Percentiles rank a stretch among this genome's conserved stretches.
phyloP scores from a whole-genome alignment of 2,888 invertebrate species.

The Agrochola macilenta region DNA sequence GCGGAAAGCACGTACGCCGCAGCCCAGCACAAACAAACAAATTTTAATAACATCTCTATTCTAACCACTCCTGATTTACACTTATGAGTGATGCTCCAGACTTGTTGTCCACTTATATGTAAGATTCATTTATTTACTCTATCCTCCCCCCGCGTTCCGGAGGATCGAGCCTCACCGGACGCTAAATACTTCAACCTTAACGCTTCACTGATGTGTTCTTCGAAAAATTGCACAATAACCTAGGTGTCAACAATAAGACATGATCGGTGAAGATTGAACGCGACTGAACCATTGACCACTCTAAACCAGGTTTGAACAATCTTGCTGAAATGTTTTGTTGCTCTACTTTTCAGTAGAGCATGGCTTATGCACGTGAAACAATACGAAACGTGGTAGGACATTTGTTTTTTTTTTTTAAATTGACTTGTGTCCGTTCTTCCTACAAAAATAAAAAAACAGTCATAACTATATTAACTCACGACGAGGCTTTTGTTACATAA shows the following conservation, averaged over 20 bases:
- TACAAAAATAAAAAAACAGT: neutral
- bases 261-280: slow-evolving; percentile 79
- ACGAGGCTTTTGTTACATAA: neutral
- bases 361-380: neutral
- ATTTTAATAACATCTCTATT: slow-evolving; percentile 80
- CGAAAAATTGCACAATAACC: slow-evolving; percentile 88
- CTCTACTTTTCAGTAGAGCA: neutral
- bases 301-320: slow-evolving; percentile 69
- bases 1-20: slow-evolving; percentile 75
- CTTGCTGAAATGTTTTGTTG: slow-evolving; percentile 45
- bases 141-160: slow-evolving; percentile 88
- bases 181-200: slow-evolving; percentile 90
- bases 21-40: slow-evolving; percentile 74
- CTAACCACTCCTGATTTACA: slow-evolving; percentile 80
- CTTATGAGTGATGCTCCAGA: slow-evolving; percentile 86
- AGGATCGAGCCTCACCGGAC: slow-evolving; percentile 82
- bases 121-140: slow-evolving; percentile 89
- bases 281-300: slow-evolving; percentile 76
- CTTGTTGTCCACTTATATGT: slow-evolving; percentile 87
- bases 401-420: neutral
- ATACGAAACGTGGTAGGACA: neutral
- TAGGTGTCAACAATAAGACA: slow-evolving; percentile 87
- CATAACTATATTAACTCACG: neutral
- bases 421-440: neutral
- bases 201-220: slow-evolving; percentile 87